phyloP scores from a whole-genome alignment of 2,888 invertebrate genomes.

The Apamea sordens region DNA sequence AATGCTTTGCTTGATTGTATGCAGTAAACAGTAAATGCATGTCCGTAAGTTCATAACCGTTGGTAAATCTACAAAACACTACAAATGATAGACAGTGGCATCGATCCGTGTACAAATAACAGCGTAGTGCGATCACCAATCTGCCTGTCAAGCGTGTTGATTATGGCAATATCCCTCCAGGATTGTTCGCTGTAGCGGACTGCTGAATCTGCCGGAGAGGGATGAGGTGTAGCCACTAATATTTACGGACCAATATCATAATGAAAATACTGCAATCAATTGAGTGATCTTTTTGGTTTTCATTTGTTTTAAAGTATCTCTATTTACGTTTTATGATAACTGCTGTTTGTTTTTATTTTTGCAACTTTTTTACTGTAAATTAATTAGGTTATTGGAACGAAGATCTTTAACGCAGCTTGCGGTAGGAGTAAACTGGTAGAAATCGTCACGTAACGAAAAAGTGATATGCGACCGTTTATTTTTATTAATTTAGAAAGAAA shows the following conservation, averaged over 20 bases:
- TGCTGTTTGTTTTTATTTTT: not conserved
- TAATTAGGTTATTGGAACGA: not conserved
- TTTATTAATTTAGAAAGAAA: too few species aligned
- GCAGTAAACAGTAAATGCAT: not conserved
- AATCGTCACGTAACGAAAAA: too few species aligned
- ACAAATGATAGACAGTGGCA: constrained; percentile 9
- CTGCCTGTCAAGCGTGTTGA: constrained; percentile 39
- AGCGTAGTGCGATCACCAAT: constrained; percentile 30
- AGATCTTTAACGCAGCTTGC: too few species aligned
- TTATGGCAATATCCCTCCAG: constrained; percentile 46
- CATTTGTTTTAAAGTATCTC: constrained; percentile 1
- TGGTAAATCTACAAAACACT: not conserved
- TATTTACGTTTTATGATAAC: constrained; percentile 2
- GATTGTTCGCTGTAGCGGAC: constrained; percentile 19
- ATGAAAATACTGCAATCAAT: constrained; percentile 33
- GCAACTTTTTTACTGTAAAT: not conserved
- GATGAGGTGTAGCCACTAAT: constrained; percentile 25
- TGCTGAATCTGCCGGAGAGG: constrained; percentile 12
- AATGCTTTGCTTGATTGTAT: not conserved
- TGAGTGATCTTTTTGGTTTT: constrained; percentile 12
- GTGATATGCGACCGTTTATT: too few species aligned
- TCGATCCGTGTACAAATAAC: constrained; percentile 32
- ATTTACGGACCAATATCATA: constrained; percentile 36
- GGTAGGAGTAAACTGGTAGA: too few species aligned
- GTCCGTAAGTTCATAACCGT: not conserved